phyloP scores from a whole-genome alignment of 2,888 invertebrate genomes.

The Eristalis pertinax region DNA sequence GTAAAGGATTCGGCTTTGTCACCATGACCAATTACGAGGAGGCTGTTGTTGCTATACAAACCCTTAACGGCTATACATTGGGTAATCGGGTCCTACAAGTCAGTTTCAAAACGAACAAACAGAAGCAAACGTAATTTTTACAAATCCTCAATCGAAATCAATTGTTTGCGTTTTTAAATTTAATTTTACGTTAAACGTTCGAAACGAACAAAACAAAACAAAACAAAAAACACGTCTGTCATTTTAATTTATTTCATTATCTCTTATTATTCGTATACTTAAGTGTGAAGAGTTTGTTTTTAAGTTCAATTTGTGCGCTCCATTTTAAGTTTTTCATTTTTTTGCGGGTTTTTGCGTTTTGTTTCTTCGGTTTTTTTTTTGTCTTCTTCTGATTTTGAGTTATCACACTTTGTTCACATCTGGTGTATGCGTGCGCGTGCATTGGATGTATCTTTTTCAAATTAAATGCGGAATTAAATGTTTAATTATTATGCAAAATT shows the following conservation, averaged over 20 bases:
- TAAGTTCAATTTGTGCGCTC: slow-evolving; percentile 48
- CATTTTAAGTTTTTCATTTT: slow-evolving; percentile 35
- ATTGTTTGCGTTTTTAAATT: slow-evolving; percentile 71
- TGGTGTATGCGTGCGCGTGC: slow-evolving; percentile 10
- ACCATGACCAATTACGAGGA: slow-evolving; percentile 99
- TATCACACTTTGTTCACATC: slow-evolving; percentile 56
- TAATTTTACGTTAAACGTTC: slow-evolving; percentile 60
- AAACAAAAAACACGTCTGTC: not conserved
- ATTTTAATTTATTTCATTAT: slow-evolving; percentile 48
- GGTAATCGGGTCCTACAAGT: slow-evolving; percentile 98
- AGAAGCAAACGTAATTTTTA: slow-evolving; percentile 84
- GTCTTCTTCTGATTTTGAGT: slow-evolving; percentile 71
- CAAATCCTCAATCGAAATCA: slow-evolving; percentile 66
- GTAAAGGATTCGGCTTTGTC: slow-evolving; percentile 99
- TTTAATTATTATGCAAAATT: slow-evolving; percentile 30
- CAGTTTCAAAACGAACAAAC: slow-evolving; percentile 97
- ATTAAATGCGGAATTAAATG: slow-evolving; percentile 49
- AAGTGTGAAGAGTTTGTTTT: slow-evolving; percentile 46
- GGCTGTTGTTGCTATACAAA: slow-evolving; percentile 97
- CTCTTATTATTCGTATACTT: slow-evolving; percentile 10
- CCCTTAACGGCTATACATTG: slow-evolving; percentile 96
- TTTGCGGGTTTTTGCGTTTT: slow-evolving; percentile 67
- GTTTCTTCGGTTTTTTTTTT: slow-evolving; percentile 72
- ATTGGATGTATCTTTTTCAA: slow-evolving; percentile 69
- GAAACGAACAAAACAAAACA: not conserved